Evolutionary conservation across 2,888 invertebrate species (phyloP), one percentile per base, ranked within the genome.

Genomic region (Lottia scabra): DNA sequence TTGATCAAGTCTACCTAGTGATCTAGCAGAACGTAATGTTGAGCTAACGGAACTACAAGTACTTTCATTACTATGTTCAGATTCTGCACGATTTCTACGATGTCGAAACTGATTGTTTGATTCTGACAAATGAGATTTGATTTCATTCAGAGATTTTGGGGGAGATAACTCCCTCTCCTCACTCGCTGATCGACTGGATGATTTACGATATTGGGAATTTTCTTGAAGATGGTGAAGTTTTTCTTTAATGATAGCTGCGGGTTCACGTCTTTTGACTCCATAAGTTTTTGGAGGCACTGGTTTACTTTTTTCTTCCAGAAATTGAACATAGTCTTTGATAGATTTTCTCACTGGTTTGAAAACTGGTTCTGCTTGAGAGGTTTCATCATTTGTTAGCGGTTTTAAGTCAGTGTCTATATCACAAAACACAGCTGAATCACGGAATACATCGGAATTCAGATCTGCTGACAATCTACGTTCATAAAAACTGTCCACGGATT

Each of bases 351-450:
- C 75, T 15, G 72, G 64, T 30, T 69, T 63, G 6, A 8, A n/a
- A 45, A 48, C 66, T 30, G 23, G 30, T 16, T 65, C 43, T 65
- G 65, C 19, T 43, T 65, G 63, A 46, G 69, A 66, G 26, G 44
- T 44, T 3, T 13, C 23, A 19, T 56, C 56, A 12, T 56, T 56
- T 23, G 56, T 23, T 27, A 45, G 45, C 16, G 63, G 65, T 46
- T 66, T 45, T 12, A 56, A 68, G 45, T 84, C 82, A 27, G 76
- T 63, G 45, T 81, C 78, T 48, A 78, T 75, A 83, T 95, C 95
- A 77, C 95, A 95, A 88, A 95, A 95, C 81, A 95, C 94, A 77
- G 95, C 95, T 68, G 94, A 95, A 87, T 95, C 95, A 83, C 95
- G 92, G 84, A 95, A 95, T 0, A 92, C 92, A 80, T 92, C 92